Base-by-base conservation (phyloP, 2,888 invertebrate species). In the Gastracanthus pulcherrimus region DNA sequence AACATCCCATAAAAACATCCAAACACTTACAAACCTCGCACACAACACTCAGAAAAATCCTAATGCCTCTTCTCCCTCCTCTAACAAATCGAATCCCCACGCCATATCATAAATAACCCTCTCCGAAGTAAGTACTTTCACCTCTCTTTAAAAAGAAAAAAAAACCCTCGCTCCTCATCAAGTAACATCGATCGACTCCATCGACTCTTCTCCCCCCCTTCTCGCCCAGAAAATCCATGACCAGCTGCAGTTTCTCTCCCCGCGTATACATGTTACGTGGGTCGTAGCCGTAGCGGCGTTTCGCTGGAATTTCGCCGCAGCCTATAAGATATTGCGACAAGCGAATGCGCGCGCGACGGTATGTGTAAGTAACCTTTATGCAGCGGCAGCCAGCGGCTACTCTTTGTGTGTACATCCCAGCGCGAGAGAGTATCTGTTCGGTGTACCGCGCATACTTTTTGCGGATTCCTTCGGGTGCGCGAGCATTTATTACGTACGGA, bases 401-500 rank as follows among this genome's bases (percentile, higher is more conserved):
- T 36, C 51, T 66, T 19, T 34, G 26, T 45, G 45, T 72, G 26
- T 38, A 26, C 64, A 38, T n/a, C n/a, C n/a, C n/a, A n/a, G n/a
- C n/a, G n/a, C n/a, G n/a, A n/a, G n/a, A n/a, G n/a, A n/a, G n/a
- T n/a, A n/a, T n/a, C n/a, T n/a, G n/a, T n/a, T n/a, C n/a, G n/a
- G n/a, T n/a, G n/a, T n/a, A n/a, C n/a, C n/a, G n/a, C 36, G 45
- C 76, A 76, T 76, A 76, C 76, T 76, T 76, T 67, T 76, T 41
- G 76, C 58, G 76, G 76, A 76, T 76, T 76, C 76, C 67, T 19
- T 19, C 60, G 19, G 23, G 1, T 6, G 29, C 31, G 48, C 26
- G 36, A 51, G 64, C 64, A 75, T 75, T 75, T 75, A 51, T 67
- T 76, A 67, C 64, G 9, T 45, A 48, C 36, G 36, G n/a, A 36